Base-by-base conservation (phyloP, 2,888 invertebrate genomes). In the Thymelicus sylvestris region DNA sequence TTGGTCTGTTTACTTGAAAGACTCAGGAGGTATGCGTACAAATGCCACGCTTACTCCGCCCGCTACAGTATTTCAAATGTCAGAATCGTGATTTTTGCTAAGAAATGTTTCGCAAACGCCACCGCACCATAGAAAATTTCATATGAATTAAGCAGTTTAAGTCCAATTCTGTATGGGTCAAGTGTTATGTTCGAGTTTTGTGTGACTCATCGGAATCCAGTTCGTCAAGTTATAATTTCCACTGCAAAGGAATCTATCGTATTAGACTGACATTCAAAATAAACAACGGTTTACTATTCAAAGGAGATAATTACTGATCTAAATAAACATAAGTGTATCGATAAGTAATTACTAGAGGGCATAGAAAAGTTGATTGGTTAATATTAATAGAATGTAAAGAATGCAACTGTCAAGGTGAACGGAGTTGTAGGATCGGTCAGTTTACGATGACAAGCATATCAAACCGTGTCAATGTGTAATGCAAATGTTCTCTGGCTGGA, bases 51-150 rank as follows among this genome's bases (percentile, higher is more conserved):
- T 87, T 78, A 83, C 85, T 81, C 87, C 86, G 82, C 88, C 88
- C 83, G 87, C 81, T 85, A 85, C 87, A 81, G 82, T 89, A 87
- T 86, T 84, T 82, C 81, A 92, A 93, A 93, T 93, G 93, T 92
- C 93, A 91, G 85, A 87, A 86, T 92, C 93, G 93, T 93, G 93
- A 90, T 91, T 92, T 92, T 91, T 92, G 91, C 79, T 83, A 81
- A 86, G 88, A 87, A 87, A 87, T 82, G 77, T 93, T 92, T 89
- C 88, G 89, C 84, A 93, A 92, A 82, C 78, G 88, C 83, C 92
- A 92, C 82, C 77, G 72, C 74, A 79, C 75, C 78, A 73, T 82
- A 80, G 79, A 80, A 78, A 82, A 80, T 78, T 79, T 76, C 74
- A 75, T 81, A 76, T 73, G 72, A 77, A 75, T 77, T 73, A 57